Base-by-base conservation (phyloP, 2,888 invertebrate genomes). In the Eupithecia centaureata region DNA sequence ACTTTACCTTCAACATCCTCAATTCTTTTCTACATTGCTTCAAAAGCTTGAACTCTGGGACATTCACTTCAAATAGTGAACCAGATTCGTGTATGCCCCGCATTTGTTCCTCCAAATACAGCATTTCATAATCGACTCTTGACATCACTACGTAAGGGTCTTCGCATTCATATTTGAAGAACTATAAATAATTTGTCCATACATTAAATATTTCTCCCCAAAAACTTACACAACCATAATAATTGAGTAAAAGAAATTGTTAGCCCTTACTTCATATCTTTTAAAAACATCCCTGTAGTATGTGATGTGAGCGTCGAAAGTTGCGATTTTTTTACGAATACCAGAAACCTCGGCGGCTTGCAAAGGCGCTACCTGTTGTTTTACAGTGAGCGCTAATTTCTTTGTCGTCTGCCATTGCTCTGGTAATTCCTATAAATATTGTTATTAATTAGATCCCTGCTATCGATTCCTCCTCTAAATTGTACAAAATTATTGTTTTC, bases 401-500 rank as follows among this genome's bases (percentile, higher is more conserved):
- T 99, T 99, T 0, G 98, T 98, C 76, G 97, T 96, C 78, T 96
- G 96, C 99, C 99, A 99, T 87, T 98, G 98, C 83, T 98, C 98
- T 13, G 99, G 99, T 64, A 99, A 88, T 89, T 99, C 98, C 95
- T 98, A 93, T 27, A 83, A 77, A 56, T 30, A 30, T 54, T 28
- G 5, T 13, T n/a, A n/a, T 18, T 5, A 1, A 51, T 51, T 51
- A 51, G 18, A 25, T 51, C 1, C 7, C 10, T 32, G 10, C 18
- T 18, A 42, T 42, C 0, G 18, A 18, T 42, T 42, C 18, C 1
- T 38, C 38, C 0, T 18, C n/a, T 8, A 22, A 1, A 47, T 12
- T 22, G 3, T 22, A 22, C 10, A 15, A 15, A 52, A 52, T 15
- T 15, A 15, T 27, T 15, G 0, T 7, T 15, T 15, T 52, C 25